phyloP scores from a whole-genome alignment of 2,888 invertebrate genomes.

The Lingula anatina region DNA sequence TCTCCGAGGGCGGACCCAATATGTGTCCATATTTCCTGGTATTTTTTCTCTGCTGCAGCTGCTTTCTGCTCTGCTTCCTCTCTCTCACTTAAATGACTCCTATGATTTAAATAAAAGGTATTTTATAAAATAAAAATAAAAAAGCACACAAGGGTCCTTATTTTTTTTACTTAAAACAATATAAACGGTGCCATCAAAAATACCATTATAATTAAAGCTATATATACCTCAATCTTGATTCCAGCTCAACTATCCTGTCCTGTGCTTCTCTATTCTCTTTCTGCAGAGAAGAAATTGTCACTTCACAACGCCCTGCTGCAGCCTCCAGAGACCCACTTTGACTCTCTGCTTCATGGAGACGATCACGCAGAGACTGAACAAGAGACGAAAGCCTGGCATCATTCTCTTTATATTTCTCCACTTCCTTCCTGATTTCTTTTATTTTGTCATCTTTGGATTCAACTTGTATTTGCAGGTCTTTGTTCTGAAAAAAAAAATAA shows the following conservation, averaged over 20 bases:
- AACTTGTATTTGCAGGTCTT: conserved; percentile 35
- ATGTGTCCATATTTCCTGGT: conserved; percentile 25
- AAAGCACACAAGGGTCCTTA: too few species aligned
- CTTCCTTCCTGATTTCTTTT: conserved; percentile 32
- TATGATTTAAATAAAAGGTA: conserved; percentile 9
- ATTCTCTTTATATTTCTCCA: conserved; percentile 38
- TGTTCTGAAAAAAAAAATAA: conserved; percentile 19
- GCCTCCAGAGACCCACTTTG: conserved; percentile 35
- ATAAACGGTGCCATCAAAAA: too few species aligned
- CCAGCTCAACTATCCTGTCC: conserved; percentile 45
- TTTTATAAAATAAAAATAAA: too few species aligned
- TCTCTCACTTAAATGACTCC: conserved; percentile 34
- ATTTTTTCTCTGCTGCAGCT: conserved; percentile 21
- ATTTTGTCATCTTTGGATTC: conserved; percentile 44
- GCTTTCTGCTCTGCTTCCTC: conserved; percentile 28
- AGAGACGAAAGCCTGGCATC: conserved; percentile 31
- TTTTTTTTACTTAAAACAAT: neutral
- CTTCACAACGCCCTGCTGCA: conserved; percentile 40
- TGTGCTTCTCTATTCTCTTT: conserved; percentile 37
- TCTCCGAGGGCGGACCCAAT: conserved; percentile 22
- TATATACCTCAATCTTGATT: conserved; percentile 46
- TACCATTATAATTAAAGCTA: too few species aligned
- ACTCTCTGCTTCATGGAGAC: conserved; percentile 38
- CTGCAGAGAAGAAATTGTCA: conserved; percentile 42
- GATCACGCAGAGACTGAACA: conserved; percentile 31